Percentiles rank a stretch among this genome's conserved stretches.
These are phyloP conservation scores for Drosophila littoralis DNA, from an alignment of 1,140 invertebrate species.

Conservation along the genomic window DNA sequence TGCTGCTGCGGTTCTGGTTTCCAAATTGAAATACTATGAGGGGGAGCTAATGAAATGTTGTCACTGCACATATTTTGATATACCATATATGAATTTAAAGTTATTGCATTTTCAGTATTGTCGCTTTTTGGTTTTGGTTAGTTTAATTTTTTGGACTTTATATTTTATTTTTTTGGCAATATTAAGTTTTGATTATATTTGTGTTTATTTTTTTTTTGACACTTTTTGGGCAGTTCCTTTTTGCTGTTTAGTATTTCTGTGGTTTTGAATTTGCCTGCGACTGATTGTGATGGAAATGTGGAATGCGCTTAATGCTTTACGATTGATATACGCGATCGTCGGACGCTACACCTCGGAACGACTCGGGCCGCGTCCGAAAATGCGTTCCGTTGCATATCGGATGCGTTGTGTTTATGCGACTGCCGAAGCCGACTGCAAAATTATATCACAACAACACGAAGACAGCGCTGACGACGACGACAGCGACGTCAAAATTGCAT, in stretches of 20 bases:
- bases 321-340: conserved; percentile 84
- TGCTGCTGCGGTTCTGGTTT: background rate
- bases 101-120: background rate
- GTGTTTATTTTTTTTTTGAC: conserved; percentile 9
- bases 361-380: conserved; percentile 85
- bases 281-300: conserved; percentile 64
- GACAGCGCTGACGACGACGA: conserved; percentile 67
- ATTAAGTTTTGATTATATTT: background rate
- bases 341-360: conserved; percentile 84
- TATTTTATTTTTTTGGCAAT: background rate
- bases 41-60: background rate
- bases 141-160: background rate
- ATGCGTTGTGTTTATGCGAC: conserved; percentile 85
- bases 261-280: conserved; percentile 37
- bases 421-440: conserved; percentile 83
- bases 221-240: conserved; percentile 26
- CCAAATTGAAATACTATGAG: conserved; percentile 11
- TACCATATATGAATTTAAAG: conserved; percentile 2
- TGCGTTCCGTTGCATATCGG: conserved; percentile 85
- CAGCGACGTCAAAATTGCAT: conserved; percentile 69
- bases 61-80: conserved; percentile 8
- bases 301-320: conserved; percentile 81
- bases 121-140: conserved; percentile 7
- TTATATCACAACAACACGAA: conserved; percentile 84
- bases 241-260: conserved; percentile 5